Percentiles rank a stretch among this genome's conserved stretches.
phyloP scores from a whole-genome alignment of 1,140 invertebrate species.

The Zophobas atratus region DNA sequence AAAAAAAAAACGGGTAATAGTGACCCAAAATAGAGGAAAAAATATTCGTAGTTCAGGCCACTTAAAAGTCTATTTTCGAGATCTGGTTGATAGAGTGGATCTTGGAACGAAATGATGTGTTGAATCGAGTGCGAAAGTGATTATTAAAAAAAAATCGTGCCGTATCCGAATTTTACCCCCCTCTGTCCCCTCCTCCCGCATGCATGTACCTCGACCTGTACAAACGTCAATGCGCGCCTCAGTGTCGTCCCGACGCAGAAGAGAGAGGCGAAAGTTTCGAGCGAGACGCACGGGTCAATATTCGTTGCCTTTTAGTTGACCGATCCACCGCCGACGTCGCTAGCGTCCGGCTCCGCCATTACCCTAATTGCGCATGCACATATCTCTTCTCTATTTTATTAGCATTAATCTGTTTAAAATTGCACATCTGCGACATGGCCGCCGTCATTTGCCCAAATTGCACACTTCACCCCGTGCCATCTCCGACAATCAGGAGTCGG shows the following conservation, averaged over 20 bases:
- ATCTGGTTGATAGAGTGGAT: too few relatives aligned
- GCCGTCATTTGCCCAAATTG: constrained; percentile 51
- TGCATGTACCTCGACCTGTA: neutral
- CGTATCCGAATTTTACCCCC: too few relatives aligned
- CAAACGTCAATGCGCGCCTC: constrained; percentile 53
- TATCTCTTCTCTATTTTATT: constrained; percentile 54
- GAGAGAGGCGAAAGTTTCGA: constrained; percentile 41
- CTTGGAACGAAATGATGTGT: too few relatives aligned
- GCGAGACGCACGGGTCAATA: constrained; percentile 58
- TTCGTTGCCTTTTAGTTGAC: constrained; percentile 54
- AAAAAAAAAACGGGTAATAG: too few relatives aligned
- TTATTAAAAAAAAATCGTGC: too few relatives aligned
- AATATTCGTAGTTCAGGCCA: too few relatives aligned
- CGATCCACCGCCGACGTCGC: constrained; percentile 55
- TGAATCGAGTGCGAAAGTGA: too few relatives aligned
- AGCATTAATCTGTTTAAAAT: constrained; percentile 56
- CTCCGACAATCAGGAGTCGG: constrained; percentile 22
- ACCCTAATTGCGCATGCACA: constrained; percentile 55
- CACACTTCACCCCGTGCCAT: neutral
- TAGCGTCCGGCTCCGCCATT: constrained; percentile 52
- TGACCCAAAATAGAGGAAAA: too few relatives aligned
- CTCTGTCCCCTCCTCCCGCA: too few relatives aligned
- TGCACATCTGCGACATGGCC: constrained; percentile 53
- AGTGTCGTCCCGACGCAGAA: constrained; percentile 49
- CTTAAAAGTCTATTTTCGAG: too few relatives aligned